These are phyloP conservation scores for Emydoidea blandingii DNA, from an alignment of 2,797 vertebrate genomes.

Conservation along the genomic window DNA sequence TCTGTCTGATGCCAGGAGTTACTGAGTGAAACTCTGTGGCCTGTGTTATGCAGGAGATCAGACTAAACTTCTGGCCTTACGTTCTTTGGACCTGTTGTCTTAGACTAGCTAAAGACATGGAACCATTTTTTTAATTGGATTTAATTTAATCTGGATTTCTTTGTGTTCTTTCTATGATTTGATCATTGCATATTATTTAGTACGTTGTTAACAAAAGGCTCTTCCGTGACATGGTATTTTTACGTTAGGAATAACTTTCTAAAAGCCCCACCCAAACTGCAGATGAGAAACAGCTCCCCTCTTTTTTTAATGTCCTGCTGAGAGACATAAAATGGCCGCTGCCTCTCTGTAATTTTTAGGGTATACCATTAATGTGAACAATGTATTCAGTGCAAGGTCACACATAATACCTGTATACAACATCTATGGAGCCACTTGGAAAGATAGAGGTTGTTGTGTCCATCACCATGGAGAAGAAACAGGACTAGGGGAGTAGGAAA, in stretches of 20 bases:
- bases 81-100: background rate
- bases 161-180: background rate
- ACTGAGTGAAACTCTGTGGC: background rate
- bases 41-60: background rate
- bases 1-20: background rate
- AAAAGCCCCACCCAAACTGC: background rate
- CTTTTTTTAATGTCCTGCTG: background rate
- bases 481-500: background rate
- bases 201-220: background rate
- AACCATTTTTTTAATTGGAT: background rate
- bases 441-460: background rate
- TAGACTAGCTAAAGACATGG: background rate
- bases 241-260: background rate
- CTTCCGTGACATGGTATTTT: background rate
- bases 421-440: background rate
- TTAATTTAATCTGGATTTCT: background rate
- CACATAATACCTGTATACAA: background rate
- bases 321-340: background rate
- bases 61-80: background rate
- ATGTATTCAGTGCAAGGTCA: background rate
- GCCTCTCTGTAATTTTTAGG: background rate
- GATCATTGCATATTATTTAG: background rate
- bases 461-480: background rate
- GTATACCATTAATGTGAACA: background rate
- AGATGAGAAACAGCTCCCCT: background rate